These are phyloP conservation scores for Cepphus grylle DNA, from an alignment of 2,113 vertebrate genomes.

Conservation along the genomic window DNA sequence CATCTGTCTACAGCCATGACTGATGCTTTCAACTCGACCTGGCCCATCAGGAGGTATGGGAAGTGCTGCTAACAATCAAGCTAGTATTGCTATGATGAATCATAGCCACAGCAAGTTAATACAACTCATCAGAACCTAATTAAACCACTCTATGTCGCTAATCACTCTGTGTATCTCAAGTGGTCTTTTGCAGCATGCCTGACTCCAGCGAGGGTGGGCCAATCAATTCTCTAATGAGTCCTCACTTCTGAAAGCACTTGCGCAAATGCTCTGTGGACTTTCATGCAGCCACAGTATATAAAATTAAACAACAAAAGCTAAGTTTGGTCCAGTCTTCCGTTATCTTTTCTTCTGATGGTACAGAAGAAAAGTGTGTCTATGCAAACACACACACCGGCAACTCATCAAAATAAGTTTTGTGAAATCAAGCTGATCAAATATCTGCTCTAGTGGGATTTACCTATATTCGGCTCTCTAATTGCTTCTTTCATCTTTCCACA, in stretches of 20 bases:
- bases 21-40: neutral
- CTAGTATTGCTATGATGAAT: neutral
- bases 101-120: neutral
- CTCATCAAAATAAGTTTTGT: neutral
- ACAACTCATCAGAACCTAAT: neutral
- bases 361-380: neutral
- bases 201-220: neutral
- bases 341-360: neutral
- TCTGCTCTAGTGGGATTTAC: neutral
- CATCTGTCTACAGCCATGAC: neutral
- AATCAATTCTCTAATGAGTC: neutral
- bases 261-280: neutral
- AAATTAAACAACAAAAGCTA: neutral
- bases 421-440: conserved; percentile 20
- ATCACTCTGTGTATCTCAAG: neutral
- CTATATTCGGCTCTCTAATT: conserved; percentile 11
- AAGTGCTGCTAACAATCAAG: neutral
- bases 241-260: neutral
- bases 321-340: neutral
- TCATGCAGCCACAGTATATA: neutral
- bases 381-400: neutral
- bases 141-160: neutral
- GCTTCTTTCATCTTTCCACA: conserved; percentile 31
- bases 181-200: neutral
- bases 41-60: neutral